A percentile compares a stretch with the other conserved stretches of the same genome.
phyloP scores from a whole-genome alignment of 2,888 invertebrate genomes.

The Agrochola lota region DNA sequence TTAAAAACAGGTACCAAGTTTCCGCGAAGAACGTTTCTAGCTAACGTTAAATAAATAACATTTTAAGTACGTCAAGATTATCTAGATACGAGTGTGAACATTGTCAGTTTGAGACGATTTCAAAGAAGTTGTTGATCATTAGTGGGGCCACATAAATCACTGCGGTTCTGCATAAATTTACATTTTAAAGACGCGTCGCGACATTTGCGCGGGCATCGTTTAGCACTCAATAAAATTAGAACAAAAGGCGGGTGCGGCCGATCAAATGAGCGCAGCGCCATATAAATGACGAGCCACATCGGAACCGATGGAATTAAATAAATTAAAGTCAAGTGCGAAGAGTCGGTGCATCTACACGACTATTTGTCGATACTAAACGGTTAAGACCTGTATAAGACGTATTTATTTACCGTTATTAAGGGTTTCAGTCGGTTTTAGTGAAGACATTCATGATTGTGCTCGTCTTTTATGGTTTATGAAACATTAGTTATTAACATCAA shows the following conservation, averaged over 20 bases:
- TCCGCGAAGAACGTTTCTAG: slow-evolving; percentile 57
- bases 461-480: slow-evolving; percentile 9
- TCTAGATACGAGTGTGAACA: slow-evolving; percentile 67
- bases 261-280: slow-evolving; percentile 66
- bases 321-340: slow-evolving; percentile 52
- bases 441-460: slow-evolving; percentile 8
- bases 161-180: slow-evolving; percentile 84
- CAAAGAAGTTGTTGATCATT: slow-evolving; percentile 79
- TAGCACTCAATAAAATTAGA: slow-evolving; percentile 83
- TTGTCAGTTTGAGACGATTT: slow-evolving; percentile 71
- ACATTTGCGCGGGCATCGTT: slow-evolving; percentile 74
- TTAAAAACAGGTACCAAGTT: slow-evolving; percentile 59
- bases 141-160: slow-evolving; percentile 80
- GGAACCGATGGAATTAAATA: slow-evolving; percentile 62
- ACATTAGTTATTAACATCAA: slow-evolving; percentile 31
- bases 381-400: slow-evolving; percentile 11
- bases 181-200: slow-evolving; percentile 79
- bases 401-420: slow-evolving; percentile 22
- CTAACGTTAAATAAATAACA: slow-evolving; percentile 64
- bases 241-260: slow-evolving; percentile 76
- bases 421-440: slow-evolving; percentile 22
- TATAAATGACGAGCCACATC: slow-evolving; percentile 63
- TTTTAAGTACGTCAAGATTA: slow-evolving; percentile 67
- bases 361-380: slow-evolving; percentile 47
- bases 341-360: slow-evolving; percentile 38